phyloP scores from a whole-genome alignment of 2,797 vertebrate species.

The Ibycter americanus region DNA sequence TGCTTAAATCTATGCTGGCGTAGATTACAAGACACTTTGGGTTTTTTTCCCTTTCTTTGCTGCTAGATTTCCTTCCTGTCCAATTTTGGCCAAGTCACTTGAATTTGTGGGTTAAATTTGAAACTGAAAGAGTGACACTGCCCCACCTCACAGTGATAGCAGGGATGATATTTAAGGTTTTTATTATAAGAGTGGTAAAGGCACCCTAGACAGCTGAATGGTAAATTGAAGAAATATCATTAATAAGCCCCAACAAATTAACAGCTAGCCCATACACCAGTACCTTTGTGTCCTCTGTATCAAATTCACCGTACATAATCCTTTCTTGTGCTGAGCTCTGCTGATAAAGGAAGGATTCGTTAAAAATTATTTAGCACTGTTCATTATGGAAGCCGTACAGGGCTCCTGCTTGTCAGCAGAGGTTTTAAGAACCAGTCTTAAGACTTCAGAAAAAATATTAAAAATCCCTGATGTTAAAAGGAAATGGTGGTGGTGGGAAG shows the following conservation, averaged over 20 bases:
- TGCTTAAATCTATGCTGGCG: background rate
- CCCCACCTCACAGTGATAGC: background rate
- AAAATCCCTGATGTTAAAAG: background rate
- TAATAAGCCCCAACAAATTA: conserved; percentile 37
- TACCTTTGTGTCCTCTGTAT: conserved; percentile 31
- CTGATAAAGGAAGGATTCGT: conserved; percentile 60
- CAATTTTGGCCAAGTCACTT: background rate
- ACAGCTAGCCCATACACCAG: conserved; percentile 14
- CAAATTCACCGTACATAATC: conserved; percentile 48
- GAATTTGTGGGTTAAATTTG: background rate
- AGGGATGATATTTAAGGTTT: background rate
- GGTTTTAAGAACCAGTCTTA: conserved; percentile 13
- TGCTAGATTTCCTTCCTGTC: background rate
- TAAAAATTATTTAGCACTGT: conserved; percentile 54
- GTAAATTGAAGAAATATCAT: conserved; percentile 1
- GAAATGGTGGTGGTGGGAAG: too few species aligned
- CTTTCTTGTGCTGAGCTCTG: conserved; percentile 44
- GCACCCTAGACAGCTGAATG: background rate
- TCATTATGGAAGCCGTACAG: conserved; percentile 26
- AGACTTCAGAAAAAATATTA: background rate
- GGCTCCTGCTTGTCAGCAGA: conserved; percentile 23
- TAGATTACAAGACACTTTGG: fast-evolving
- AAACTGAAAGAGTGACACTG: background rate
- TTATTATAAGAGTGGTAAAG: background rate
- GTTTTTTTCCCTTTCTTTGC: background rate